A percentile compares a stretch with the other conserved stretches of the same genome.
Evolutionary conservation across 2,113 vertebrate genomes (phyloP).

Genomic region (Phoxinus phoxinus): DNA sequence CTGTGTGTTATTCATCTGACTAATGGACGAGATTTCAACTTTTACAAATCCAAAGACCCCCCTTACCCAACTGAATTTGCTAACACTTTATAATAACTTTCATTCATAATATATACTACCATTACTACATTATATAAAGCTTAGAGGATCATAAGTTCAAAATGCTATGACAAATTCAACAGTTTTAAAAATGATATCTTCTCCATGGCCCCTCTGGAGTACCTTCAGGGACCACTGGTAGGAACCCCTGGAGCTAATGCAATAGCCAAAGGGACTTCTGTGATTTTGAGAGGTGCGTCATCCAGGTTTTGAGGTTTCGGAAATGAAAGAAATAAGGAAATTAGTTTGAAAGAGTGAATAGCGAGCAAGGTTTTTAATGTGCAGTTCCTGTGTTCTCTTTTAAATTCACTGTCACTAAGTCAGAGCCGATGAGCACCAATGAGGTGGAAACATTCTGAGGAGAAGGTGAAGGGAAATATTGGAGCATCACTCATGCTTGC

Average conservation of each 20-base stretch:
- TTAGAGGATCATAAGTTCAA: background rate
- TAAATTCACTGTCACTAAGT: constrained; percentile 30
- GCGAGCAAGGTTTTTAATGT: constrained; percentile 22
- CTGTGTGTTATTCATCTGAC: constrained; percentile 41
- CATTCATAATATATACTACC: background rate
- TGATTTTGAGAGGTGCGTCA: constrained; percentile 42
- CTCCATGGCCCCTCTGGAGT: background rate
- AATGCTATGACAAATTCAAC: background rate
- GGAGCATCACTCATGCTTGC: constrained; percentile 4
- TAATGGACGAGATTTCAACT: constrained; percentile 31
- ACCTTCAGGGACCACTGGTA: background rate
- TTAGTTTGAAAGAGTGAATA: constrained; percentile 44
- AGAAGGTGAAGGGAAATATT: constrained; percentile 34
- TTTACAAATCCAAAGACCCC: background rate
- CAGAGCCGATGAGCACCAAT: constrained; percentile 25
- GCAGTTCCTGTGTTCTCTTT: constrained; percentile 23
- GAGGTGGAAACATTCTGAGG: constrained; percentile 25
- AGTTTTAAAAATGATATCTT: constrained; percentile 3
- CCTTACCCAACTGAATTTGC: background rate
- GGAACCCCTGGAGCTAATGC: background rate
- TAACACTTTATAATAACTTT: background rate
- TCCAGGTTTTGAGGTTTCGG: constrained; percentile 22
- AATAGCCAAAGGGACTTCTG: constrained; percentile 2
- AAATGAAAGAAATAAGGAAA: background rate
- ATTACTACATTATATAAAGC: background rate